These are phyloP conservation scores for Melanotaenia pygmaea DNA, from an alignment of 2,797 vertebrate genomes.

Conservation along the genomic window DNA sequence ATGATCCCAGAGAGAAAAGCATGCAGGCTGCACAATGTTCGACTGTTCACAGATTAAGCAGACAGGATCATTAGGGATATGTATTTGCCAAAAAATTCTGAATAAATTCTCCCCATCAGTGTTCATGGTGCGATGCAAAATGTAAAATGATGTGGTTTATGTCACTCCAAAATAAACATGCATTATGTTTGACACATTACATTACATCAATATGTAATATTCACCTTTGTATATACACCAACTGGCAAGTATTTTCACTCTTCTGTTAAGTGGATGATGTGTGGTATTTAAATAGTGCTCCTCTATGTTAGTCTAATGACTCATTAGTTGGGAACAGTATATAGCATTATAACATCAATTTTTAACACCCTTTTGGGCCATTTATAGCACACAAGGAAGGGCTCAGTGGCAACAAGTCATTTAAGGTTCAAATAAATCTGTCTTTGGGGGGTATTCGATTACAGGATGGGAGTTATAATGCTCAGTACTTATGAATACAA, in stretches of 20 bases:
- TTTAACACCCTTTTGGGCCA: constrained; percentile 35
- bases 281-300: constrained; percentile 45
- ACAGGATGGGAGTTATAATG: constrained; percentile 35
- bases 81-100: constrained; percentile 75
- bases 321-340: constrained; percentile 48
- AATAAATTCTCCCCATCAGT: constrained; percentile 72
- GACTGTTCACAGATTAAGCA: constrained; percentile 80
- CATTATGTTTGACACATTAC: constrained; percentile 66
- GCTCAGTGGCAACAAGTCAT: constrained; percentile 16
- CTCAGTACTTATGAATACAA: constrained; percentile 36
- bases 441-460: constrained; percentile 34
- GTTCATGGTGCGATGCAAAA: constrained; percentile 67
- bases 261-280: constrained; percentile 29
- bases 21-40: constrained; percentile 84
- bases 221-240: constrained; percentile 63
- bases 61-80: constrained; percentile 84
- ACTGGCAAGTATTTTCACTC: constrained; percentile 33
- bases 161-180: constrained; percentile 66
- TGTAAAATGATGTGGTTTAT: constrained; percentile 64
- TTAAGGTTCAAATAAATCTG: constrained; percentile 45
- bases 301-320: constrained; percentile 40
- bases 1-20: constrained; percentile 88
- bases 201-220: constrained; percentile 65
- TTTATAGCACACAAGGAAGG: constrained; percentile 42
- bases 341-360: constrained; percentile 30